Evolutionary conservation across 2,113 vertebrate species (phyloP).

Genomic region (Nibea coibor): DNA sequence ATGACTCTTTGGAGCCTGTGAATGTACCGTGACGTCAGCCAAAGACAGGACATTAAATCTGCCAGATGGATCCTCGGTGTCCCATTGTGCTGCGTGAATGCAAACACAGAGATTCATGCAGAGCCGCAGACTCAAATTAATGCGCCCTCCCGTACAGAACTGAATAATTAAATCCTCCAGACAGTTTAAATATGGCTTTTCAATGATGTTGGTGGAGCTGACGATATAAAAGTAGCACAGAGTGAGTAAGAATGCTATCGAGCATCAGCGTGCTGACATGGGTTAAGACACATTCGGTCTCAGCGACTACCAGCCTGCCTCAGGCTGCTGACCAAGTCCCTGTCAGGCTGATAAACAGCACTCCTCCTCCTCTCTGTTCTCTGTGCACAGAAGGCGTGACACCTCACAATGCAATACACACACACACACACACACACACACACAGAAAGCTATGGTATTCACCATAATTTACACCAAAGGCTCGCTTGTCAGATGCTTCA

Average conservation of each 20-base stretch:
- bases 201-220: not conserved
- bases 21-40: not conserved
- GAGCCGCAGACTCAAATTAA: not conserved
- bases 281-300: conserved; percentile 21
- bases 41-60: not conserved
- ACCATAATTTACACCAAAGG: not conserved
- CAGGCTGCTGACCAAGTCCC: conserved; percentile 9
- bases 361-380: not conserved
- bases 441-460: not conserved
- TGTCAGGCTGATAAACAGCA: conserved; percentile 6
- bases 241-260: not conserved
- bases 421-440: conserved; percentile 6
- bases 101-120: not conserved
- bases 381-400: conserved; percentile 13
- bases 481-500: not conserved
- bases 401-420: conserved; percentile 18
- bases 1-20: not conserved
- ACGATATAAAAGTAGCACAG: not conserved
- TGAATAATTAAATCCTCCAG: not conserved
- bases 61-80: not conserved
- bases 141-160: not conserved
- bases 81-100: not conserved
- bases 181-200: not conserved
- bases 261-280: not conserved
- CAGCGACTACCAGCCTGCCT: not conserved